A percentile compares a stretch with the other conserved stretches of the same genome.
These are phyloP conservation scores for Branchellion lobata DNA, from an alignment of 2,888 invertebrate species.

Conservation along the genomic window DNA sequence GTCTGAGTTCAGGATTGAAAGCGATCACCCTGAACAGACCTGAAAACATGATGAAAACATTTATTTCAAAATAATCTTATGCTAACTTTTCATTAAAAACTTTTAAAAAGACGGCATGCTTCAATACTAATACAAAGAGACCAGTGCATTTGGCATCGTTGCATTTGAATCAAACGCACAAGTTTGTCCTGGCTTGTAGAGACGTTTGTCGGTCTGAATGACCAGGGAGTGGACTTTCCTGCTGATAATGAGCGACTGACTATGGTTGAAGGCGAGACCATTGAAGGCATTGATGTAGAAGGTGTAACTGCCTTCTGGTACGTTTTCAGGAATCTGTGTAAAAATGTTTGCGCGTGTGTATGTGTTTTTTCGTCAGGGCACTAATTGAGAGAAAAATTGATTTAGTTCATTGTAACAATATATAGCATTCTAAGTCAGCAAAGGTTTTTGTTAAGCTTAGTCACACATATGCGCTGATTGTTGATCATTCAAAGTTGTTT, in stretches of 20 bases:
- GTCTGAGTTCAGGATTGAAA: neutral
- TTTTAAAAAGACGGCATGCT: too few relatives aligned
- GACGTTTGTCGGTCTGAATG: slow-evolving; percentile 15
- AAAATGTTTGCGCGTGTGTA: too few relatives aligned
- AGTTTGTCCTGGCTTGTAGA: slow-evolving; percentile 24
- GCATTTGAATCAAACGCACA: neutral
- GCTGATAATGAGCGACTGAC: neutral
- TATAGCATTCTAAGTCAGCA: too few relatives aligned
- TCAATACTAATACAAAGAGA: neutral
- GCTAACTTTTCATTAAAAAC: neutral
- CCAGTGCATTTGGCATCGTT: neutral
- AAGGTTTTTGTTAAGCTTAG: neutral
- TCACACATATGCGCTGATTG: neutral
- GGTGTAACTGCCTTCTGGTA: neutral
- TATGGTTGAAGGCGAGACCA: neutral
- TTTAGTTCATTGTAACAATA: too few relatives aligned
- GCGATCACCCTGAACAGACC: slow-evolving; percentile 9
- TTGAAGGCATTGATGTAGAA: neutral
- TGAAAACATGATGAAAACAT: neutral
- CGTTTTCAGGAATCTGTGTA: neutral
- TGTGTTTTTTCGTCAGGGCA: too few relatives aligned
- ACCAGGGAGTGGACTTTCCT: neutral
- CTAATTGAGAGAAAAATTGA: too few relatives aligned
- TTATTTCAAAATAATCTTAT: neutral
- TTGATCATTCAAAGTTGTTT: too few relatives aligned